Conservation (phyloP, 2,113 vertebrate genomes). For the Tachysurus vachellii region DNA sequence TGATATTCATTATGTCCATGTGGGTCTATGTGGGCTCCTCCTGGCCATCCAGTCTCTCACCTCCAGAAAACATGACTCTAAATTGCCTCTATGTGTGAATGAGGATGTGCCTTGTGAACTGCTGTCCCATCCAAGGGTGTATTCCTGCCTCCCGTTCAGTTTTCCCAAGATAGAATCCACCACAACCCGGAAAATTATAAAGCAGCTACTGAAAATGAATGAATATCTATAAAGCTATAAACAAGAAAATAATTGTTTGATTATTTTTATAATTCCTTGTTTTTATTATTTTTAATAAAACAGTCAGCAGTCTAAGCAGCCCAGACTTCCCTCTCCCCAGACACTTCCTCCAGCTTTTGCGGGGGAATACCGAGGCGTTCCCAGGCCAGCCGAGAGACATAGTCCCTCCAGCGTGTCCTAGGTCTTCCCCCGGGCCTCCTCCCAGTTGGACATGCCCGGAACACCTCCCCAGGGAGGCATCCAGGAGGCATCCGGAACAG, state of each 20-base stretch:
- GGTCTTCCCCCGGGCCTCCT: too few relatives aligned
- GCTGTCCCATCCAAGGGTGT: background rate
- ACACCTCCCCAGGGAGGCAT: too few relatives aligned
- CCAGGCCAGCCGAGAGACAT: too few relatives aligned
- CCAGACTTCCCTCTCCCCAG: too few relatives aligned
- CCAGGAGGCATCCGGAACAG: too few relatives aligned
- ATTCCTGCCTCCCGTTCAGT: background rate
- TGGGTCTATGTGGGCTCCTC: background rate
- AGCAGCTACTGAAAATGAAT: background rate
- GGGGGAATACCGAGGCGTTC: too few relatives aligned
- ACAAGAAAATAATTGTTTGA: background rate
- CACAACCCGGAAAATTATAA: background rate
- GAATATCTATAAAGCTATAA: background rate
- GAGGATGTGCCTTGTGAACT: background rate
- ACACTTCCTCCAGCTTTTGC: too few relatives aligned
- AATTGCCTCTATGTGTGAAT: background rate
- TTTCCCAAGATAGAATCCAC: background rate
- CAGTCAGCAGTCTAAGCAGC: too few relatives aligned
- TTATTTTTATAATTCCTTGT: background rate
- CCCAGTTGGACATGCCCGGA: too few relatives aligned
- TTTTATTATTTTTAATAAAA: background rate
- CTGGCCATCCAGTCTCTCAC: background rate
- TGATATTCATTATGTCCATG: background rate
- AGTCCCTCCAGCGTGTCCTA: too few relatives aligned
- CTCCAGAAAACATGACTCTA: background rate